Evolutionary conservation across 2,888 invertebrate genomes (phyloP).

Genomic region (Pollenia amentaria): DNA sequence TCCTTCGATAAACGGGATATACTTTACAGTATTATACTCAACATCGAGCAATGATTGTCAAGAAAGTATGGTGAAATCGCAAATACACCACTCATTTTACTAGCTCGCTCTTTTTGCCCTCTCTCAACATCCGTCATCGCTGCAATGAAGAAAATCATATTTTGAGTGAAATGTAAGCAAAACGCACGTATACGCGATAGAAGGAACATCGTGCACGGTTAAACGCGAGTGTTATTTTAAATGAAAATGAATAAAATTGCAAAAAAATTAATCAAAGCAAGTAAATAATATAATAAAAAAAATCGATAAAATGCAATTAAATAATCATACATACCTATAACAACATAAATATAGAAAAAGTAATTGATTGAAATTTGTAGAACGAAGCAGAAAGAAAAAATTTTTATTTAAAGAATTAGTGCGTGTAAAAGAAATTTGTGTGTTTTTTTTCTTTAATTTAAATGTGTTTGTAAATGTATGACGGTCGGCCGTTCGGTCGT

Average conservation of each 20-base stretch:
- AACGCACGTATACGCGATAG: conserved; percentile 72
- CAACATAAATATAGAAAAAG: conserved; percentile 12
- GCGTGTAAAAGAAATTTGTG: conserved; percentile 37
- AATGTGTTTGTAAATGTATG: conserved; percentile 36
- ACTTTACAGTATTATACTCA: conserved; percentile 17
- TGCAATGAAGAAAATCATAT: conserved; percentile 52
- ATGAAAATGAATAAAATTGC: conserved; percentile 39
- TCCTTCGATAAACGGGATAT: conserved; percentile 51
- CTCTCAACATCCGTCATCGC: conserved; percentile 21
- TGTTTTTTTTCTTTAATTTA: conserved; percentile 22
- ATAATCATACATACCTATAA: background rate
- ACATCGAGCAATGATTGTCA: conserved; percentile 43
- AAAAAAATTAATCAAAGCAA: conserved; percentile 40
- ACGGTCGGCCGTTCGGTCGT: conserved; percentile 40
- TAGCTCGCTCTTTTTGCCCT: conserved; percentile 27
- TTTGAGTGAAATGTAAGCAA: conserved; percentile 71
- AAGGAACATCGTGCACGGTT: conserved; percentile 62
- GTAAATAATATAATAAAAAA: conserved; percentile 38
- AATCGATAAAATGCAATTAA: conserved; percentile 58
- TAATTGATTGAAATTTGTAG: conserved; percentile 13
- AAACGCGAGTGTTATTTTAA: conserved; percentile 51
- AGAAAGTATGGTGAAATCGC: conserved; percentile 62
- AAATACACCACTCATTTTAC: conserved; percentile 47
- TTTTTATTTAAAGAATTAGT: conserved; percentile 31
- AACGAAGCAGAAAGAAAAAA: conserved; percentile 1